phyloP scores from a whole-genome alignment of 1,140 invertebrate species.

The Lerema accius region DNA sequence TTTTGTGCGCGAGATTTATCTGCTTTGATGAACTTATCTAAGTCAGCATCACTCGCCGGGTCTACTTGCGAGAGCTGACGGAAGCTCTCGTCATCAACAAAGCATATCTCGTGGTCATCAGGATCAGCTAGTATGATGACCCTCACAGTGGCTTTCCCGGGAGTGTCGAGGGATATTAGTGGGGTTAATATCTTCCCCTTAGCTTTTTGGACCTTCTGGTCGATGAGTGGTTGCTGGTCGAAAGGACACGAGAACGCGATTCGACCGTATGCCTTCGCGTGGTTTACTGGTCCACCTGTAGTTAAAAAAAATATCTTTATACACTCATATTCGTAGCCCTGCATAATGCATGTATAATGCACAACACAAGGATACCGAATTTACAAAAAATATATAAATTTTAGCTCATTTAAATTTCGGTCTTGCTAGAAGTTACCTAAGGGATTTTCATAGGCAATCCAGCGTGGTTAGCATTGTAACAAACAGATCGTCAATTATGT shows the following conservation, averaged over 20 bases:
- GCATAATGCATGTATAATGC: no score
- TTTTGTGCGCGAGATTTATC: conserved; percentile 84
- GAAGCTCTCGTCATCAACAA: conserved; percentile 98
- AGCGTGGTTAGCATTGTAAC: no score
- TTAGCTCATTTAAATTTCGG: no score
- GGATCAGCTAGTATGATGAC: conserved; percentile 98
- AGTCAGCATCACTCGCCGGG: conserved; percentile 89
- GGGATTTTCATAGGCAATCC: no score
- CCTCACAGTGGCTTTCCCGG: conserved; percentile 97
- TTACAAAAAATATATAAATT: no score
- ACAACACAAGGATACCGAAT: no score
- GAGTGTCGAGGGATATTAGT: conserved; percentile 95
- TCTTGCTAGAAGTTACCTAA: no score
- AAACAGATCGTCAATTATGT: no score
- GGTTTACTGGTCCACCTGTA: conserved; percentile 87
- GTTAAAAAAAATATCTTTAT: not conserved
- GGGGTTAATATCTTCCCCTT: conserved; percentile 93
- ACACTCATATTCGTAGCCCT: no score
- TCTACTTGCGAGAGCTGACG: conserved; percentile 94
- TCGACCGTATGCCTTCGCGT: conserved; percentile 96
- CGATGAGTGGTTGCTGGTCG: conserved; percentile 88
- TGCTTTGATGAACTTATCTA: conserved; percentile 91
- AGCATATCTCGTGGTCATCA: conserved; percentile 99
- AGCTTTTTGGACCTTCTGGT: conserved; percentile 88
- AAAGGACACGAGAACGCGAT: conserved; percentile 96